These are phyloP conservation scores for Halcyon smyrnensis DNA, from an alignment of 2,797 vertebrate species.

Conservation along the genomic window DNA sequence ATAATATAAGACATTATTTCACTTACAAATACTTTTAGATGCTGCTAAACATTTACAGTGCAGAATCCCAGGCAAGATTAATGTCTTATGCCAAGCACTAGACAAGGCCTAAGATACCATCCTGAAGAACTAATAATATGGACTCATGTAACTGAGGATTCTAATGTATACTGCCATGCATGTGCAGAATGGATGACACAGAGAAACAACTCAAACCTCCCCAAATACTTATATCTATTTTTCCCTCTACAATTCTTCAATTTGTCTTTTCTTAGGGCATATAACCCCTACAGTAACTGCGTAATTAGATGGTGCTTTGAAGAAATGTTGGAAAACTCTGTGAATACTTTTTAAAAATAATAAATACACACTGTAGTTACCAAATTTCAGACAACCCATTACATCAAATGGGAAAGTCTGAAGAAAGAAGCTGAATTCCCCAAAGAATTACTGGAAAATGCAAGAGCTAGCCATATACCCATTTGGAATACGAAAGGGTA, in stretches of 20 bases:
- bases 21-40: not conserved
- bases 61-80: not conserved
- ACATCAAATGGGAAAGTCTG: constrained; percentile 66
- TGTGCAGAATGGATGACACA: too few species aligned
- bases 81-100: not conserved
- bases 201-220: not conserved
- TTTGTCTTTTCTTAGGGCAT: not conserved
- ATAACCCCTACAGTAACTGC: not conserved
- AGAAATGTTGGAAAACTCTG: not conserved
- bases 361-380: not conserved
- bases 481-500: not conserved
- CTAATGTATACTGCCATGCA: not conserved
- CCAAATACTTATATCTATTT: not conserved
- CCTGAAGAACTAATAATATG: not conserved
- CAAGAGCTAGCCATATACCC: not conserved
- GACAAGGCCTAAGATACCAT: not conserved
- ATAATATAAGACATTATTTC: not conserved
- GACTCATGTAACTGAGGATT: not conserved
- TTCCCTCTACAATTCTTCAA: rapidly evolving
- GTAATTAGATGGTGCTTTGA: not conserved
- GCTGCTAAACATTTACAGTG: not conserved
- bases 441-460: constrained; percentile 50
- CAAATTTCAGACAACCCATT: constrained; percentile 2
- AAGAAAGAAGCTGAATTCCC: constrained; percentile 40
- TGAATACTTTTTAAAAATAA: not conserved